Evolutionary conservation across 2,113 vertebrate species (phyloP).

Genomic region (Rafetus swinhoei): DNA sequence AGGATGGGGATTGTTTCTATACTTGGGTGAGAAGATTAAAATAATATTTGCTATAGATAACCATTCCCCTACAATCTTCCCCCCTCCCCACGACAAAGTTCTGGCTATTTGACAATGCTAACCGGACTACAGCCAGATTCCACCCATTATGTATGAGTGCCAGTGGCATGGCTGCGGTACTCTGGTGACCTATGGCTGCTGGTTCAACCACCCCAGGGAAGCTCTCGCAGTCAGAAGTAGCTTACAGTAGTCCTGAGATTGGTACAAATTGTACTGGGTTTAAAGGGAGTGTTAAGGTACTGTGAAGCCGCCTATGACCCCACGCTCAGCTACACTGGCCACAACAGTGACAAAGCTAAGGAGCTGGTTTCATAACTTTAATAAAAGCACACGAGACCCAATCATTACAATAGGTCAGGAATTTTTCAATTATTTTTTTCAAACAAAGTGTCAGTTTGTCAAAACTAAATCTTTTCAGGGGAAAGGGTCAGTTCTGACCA

Average conservation of each 20-base stretch:
- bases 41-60: neutral
- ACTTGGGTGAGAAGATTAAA: neutral
- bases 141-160: no score
- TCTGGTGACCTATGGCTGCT: neutral
- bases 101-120: neutral
- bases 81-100: neutral
- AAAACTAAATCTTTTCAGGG: neutral
- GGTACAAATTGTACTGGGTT: neutral
- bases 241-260: neutral
- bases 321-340: neutral
- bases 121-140: neutral
- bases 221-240: neutral
- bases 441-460: neutral
- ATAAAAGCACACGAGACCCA: neutral
- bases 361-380: neutral
- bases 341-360: neutral
- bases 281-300: neutral
- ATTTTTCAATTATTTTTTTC: neutral
- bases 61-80: fast-evolving
- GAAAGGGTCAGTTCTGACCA: neutral
- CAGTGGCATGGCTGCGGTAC: neutral
- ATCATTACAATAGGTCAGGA: neutral
- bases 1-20: neutral
- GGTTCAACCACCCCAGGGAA: neutral
- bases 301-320: neutral